phyloP scores from a whole-genome alignment of 2,113 vertebrate species.

The rat (Rattus norvegicus) region GRCr8 NC_086031.1:77343001-77343500 shows the following conservation, averaged over 20 bases:
- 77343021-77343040: background rate
- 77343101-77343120: background rate
- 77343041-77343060: background rate
- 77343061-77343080: background rate
- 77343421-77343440: constrained; percentile 18
- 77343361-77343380: constrained; percentile 4
- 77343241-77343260: background rate
- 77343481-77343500: background rate
- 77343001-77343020: background rate
- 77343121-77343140: background rate
- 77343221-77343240: background rate
- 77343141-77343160: background rate
- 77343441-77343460: background rate
- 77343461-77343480: background rate
- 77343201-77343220: background rate
- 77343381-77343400: background rate
- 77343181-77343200: background rate
- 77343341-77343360: background rate
- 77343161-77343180: too few species aligned
- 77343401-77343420: background rate
- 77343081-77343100: background rate
- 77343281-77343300: background rate
- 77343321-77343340: background rate
- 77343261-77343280: background rate
- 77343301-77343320: background rate